Evolutionary conservation across 2,797 vertebrate genomes (phyloP).

Genomic region (Tachyglossus aculeatus): DNA sequence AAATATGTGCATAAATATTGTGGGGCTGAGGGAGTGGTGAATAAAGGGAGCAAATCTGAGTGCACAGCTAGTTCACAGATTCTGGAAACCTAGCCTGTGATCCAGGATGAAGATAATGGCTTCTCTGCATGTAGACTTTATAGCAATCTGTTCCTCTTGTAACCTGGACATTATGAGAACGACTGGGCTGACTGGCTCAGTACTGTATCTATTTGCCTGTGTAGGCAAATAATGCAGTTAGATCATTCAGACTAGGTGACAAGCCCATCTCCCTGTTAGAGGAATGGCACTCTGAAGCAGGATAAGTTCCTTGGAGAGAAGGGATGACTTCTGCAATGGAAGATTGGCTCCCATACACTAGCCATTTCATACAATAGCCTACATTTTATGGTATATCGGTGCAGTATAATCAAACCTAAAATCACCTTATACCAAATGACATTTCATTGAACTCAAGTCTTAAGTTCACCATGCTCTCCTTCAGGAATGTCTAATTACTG

Average conservation of each 20-base stretch:
- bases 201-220: not conserved
- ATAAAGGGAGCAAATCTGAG: too few relatives aligned
- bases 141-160: too few relatives aligned
- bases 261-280: not conserved
- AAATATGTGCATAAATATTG: too few relatives aligned
- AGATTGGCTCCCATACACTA: too few relatives aligned
- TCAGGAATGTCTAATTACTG: not conserved
- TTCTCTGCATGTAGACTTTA: too few relatives aligned
- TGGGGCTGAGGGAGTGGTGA: too few relatives aligned
- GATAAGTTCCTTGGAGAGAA: not conserved
- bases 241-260: not conserved
- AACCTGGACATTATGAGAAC: too few relatives aligned
- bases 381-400: too few relatives aligned
- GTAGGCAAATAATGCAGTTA: not conserved
- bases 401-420: not conserved
- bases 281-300: rapidly evolving
- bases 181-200: not conserved
- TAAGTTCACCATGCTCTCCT: not conserved
- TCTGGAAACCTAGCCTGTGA: too few relatives aligned
- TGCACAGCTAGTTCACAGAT: too few relatives aligned
- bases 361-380: too few relatives aligned
- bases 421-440: not conserved
- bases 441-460: not conserved
- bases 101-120: too few relatives aligned
- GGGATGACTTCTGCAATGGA: not conserved